Conservation (phyloP, 2,113 vertebrate species). For the Crotalus horridus region DNA sequence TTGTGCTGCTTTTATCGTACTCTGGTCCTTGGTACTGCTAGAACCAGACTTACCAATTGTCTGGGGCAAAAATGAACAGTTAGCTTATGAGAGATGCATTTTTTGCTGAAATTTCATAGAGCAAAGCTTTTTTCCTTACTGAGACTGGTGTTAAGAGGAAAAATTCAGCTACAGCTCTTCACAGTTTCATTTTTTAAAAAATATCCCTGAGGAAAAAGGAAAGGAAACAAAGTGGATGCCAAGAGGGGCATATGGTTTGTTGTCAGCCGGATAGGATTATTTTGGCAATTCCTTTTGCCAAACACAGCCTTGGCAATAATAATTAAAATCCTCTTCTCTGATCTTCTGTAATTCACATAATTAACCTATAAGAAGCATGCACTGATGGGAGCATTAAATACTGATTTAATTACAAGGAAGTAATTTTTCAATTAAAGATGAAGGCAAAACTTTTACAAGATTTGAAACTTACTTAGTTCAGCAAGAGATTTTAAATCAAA, state of each 20-base stretch:
- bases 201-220: no score
- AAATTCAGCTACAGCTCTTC: not conserved
- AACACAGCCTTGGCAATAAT: not conserved
- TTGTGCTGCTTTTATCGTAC: not conserved
- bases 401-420: not conserved
- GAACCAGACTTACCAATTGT: not conserved
- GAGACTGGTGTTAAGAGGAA: not conserved
- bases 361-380: not conserved
- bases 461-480: not conserved
- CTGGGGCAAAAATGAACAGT: not conserved
- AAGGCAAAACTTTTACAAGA: not conserved
- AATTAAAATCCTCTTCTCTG: not conserved
- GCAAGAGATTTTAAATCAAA: not conserved
- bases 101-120: not conserved
- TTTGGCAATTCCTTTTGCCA: not conserved
- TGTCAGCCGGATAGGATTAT: not conserved
- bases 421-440: not conserved
- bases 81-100: not conserved
- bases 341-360: not conserved
- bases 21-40: not conserved
- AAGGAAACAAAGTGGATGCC: not conserved
- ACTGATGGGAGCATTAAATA: not conserved
- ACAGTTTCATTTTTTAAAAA: not conserved
- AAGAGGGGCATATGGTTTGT: not conserved
- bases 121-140: not conserved